phyloP scores from a whole-genome alignment of 92 coral and sea anemone species.

The Actinernus sp. region DNA sequence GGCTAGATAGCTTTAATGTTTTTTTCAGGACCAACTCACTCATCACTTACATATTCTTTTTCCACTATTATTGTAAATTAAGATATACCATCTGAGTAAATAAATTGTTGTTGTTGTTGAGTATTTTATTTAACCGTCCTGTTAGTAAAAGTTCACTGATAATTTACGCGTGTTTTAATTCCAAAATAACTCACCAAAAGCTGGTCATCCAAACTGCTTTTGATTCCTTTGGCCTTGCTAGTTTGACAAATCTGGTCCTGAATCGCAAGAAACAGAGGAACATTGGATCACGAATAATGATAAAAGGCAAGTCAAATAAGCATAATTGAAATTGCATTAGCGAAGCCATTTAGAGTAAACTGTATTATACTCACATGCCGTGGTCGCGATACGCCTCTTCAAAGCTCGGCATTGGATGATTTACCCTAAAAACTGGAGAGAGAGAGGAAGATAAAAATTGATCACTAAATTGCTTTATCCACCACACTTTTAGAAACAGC shows the following conservation, averaged over 20 bases:
- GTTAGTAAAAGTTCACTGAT: too few relatives aligned
- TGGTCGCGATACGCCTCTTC: conserved; percentile 86
- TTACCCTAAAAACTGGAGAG: conserved; percentile 70
- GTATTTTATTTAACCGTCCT: too few relatives aligned
- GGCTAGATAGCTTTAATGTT: too few relatives aligned
- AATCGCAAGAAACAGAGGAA: conserved; percentile 3
- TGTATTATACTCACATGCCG: conserved; percentile 80
- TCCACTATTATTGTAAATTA: too few relatives aligned
- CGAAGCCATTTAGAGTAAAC: conserved; percentile 3
- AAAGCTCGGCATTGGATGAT: conserved; percentile 91
- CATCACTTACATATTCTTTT: too few relatives aligned
- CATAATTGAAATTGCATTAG: conserved; percentile 10
- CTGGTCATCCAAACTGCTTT: conserved; percentile 92
- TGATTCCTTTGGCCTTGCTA: conserved; percentile 91
- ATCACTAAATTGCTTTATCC: neutral
- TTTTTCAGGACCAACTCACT: too few relatives aligned
- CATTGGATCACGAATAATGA: conserved; percentile 2
- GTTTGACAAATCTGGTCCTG: conserved; percentile 79
- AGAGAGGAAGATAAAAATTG: neutral
- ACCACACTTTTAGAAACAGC: neutral
- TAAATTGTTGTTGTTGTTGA: too few relatives aligned
- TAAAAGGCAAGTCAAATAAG: neutral
- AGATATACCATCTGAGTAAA: too few relatives aligned
- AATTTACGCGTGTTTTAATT: too few relatives aligned
- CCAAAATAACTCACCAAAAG: conserved; percentile 73